Evolutionary conservation across 2,888 invertebrate genomes (phyloP), one percentile per base, ranked within the genome.

Genomic region (Lobophora halterata): DNA sequence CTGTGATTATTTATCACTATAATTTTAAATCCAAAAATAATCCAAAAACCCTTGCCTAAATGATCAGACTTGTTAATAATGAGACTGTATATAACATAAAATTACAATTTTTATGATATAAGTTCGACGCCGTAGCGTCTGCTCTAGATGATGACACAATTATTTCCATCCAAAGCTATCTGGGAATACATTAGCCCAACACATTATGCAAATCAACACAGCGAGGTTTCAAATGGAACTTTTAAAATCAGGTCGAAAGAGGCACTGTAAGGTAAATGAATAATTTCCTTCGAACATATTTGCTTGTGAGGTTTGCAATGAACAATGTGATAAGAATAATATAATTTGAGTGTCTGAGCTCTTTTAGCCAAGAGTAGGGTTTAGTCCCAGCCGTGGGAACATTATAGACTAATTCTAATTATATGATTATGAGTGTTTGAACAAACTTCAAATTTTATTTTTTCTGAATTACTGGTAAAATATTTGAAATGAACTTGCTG

Each of bases 41-140:
- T 57, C 64, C 58, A 59, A 46, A 43, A 58, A 49, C 56, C 62
- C 49, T 63, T 46, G 46, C 43, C 47, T 49, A 57, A 38, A 44
- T 47, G 40, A 50, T 55, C 44, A 51, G 51, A 17, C 27, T 38
- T 27, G 38, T 36, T 24, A 52, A 50, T 63, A 65, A 66, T 61
- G 53, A 65, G 56, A 61, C 40, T 26, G 66, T 70, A 64, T 71
- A 70, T 67, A 57, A 52, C 35, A 39, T 33, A 47, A 43, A 35
- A 46, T 52, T 52, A 60, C 17, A 11, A n/a, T n/a, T 41, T 27
- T 31, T 31, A 61, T 57, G 54, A 58, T 35, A 39, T 21, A 46
- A 50, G 53, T 49, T 52, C 56, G 79, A 58, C 78, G 80, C 79
- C 81, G 56, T 40, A 33, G 37, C 58, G 76, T 76, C 77, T 76